Percentiles rank a stretch among this genome's conserved stretches.
Conservation (phyloP, 2,113 vertebrate genomes). For the Steatornis caripensis region DNA sequence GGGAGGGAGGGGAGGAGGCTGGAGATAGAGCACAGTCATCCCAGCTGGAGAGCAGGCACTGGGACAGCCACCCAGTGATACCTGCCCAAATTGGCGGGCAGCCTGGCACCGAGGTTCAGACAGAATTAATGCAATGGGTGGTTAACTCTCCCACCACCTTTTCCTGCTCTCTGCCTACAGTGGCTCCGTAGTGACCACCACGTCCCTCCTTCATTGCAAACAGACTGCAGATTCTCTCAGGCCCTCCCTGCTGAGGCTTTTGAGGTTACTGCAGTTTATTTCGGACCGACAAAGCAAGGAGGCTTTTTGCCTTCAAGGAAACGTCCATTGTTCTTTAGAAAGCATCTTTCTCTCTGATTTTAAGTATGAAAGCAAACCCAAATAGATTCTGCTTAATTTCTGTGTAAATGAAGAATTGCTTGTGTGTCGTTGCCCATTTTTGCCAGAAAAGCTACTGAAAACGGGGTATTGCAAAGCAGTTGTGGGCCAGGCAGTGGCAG, state of each 20-base stretch:
- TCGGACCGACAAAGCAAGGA: background rate
- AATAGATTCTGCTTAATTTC: background rate
- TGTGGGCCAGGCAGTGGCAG: background rate
- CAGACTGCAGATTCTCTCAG: background rate
- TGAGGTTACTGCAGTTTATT: background rate
- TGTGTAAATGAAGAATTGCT: fast-evolving
- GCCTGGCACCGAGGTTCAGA: background rate
- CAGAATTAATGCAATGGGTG: background rate
- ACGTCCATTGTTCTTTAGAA: background rate
- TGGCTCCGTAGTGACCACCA: background rate
- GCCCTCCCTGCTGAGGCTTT: background rate
- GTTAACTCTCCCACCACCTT: background rate
- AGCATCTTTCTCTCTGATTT: background rate
- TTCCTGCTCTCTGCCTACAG: background rate
- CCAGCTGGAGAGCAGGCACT: background rate
- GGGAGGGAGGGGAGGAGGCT: background rate
- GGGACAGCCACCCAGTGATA: background rate
- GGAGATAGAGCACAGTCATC: background rate
- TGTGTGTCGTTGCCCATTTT: background rate
- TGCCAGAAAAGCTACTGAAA: background rate
- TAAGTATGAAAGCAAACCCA: background rate
- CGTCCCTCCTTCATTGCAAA: background rate
- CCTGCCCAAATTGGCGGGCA: fast-evolving
- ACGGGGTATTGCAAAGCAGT: background rate
- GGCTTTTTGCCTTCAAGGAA: background rate